Evolutionary conservation across 2,888 invertebrate genomes (phyloP), one percentile per base, ranked within the genome.

Genomic region (Marronus borbonicus): DNA sequence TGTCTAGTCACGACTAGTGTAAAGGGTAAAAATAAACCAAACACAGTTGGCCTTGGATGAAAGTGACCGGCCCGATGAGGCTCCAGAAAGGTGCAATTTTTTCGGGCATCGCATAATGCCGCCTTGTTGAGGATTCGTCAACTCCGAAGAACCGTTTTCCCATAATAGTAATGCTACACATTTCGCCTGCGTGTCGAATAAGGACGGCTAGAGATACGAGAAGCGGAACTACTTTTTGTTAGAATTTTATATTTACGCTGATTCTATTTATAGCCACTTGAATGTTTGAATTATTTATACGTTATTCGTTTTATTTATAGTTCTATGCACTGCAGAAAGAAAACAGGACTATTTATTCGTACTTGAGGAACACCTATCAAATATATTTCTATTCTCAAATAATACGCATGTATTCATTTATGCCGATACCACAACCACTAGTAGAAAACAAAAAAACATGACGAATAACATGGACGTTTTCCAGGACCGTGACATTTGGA

Each of bases 11-110:
- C 77, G 81, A 82, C 84, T 84, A 83, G 80, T 80, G 82, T 82
- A 82, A 84, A 85, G 85, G 85, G 84, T 86, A 86, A 86, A 86
- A 86, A 86, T 86, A 86, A 86, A 86, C 85, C 84, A 85, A 85
- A 85, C 85, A 84, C 81, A 81, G 80, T 79, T 82, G 85, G 82
- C 87, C 87, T 87, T 87, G 87, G 84, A 85, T 84, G 86, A 86
- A 85, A 86, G 86, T 86, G 86, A 86, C 86, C 86, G 86, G 77
- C 62, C 65, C 83, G 82, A 80, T 79, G 79, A 76, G 86, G 85
- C 86, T 83, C 86, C 83, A 77, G 80, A 81, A 83, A 85, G 86
- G 86, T 84, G 84, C 83, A 79, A 81, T 78, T 82, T 81, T 78
- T 72, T 60, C 24, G 60, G 44, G 60, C n/a, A 50, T 68, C 28